Conservation (phyloP, 2,888 invertebrate genomes). For the Chouioia cunea region DNA sequence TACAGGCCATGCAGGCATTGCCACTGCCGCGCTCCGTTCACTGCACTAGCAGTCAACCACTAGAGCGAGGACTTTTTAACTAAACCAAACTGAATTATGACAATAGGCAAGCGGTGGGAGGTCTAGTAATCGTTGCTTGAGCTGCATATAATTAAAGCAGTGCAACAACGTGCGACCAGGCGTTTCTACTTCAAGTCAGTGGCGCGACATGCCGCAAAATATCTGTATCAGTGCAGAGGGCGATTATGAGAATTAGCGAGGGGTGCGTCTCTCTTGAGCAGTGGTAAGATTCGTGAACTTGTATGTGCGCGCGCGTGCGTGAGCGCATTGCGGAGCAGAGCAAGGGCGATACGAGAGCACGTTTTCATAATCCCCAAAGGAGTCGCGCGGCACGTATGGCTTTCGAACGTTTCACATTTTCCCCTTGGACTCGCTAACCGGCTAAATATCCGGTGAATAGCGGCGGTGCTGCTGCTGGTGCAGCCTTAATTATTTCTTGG, state of each 20-base stretch:
- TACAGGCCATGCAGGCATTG: too few species aligned
- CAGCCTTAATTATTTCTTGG: conserved; percentile 30
- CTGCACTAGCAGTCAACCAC: too few species aligned
- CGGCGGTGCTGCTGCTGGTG: not conserved
- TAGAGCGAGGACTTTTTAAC: too few species aligned
- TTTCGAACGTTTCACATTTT: conserved; percentile 30
- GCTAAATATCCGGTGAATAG: not conserved
- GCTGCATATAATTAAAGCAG: not conserved
- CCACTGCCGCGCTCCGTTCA: too few species aligned
- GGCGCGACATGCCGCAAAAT: not conserved
- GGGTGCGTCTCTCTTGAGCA: too few species aligned
- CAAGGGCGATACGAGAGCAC: too few species aligned
- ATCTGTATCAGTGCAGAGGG: conserved; percentile 6
- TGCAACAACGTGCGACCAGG: not conserved
- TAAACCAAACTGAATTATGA: too few species aligned
- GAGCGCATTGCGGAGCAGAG: not conserved
- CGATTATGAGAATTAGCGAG: conserved; percentile 11
- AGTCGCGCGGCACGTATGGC: conserved; percentile 1
- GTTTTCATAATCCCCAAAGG: not conserved
- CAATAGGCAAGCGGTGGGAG: too few species aligned
- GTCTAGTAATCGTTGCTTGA: not conserved
- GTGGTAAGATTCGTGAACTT: not conserved
- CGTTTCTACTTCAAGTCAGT: not conserved
- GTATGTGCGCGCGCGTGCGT: not conserved
- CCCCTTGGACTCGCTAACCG: conserved; percentile 10